These are phyloP conservation scores for Lordiphosa fenestrarum DNA, from an alignment of 2,888 invertebrate species.

Conservation along the genomic window DNA sequence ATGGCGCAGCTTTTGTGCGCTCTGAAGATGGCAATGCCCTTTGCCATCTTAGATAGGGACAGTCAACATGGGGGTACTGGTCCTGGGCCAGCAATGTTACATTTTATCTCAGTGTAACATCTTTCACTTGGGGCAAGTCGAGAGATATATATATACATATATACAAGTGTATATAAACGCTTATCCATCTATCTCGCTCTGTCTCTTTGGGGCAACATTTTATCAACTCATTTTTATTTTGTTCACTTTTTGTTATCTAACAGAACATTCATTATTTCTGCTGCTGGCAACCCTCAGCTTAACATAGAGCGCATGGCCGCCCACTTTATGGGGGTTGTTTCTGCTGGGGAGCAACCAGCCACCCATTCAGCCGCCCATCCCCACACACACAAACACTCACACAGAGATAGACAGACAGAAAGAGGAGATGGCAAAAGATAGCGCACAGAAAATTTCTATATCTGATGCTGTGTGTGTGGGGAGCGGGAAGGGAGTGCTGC, in stretches of 20 bases:
- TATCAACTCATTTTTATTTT: constrained; percentile 44
- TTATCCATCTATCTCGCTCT: constrained; percentile 20
- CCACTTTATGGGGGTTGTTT: constrained; percentile 11
- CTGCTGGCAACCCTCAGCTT: constrained; percentile 47
- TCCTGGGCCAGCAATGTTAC: constrained; percentile 47
- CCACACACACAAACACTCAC: constrained; percentile 14
- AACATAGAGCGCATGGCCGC: constrained; percentile 39
- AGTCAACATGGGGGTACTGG: constrained; percentile 42
- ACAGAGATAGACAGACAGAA: constrained; percentile 27
- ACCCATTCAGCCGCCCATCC: too few species aligned
- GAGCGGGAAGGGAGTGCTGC: neutral
- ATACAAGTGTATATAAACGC: constrained; percentile 11
- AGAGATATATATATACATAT: constrained; percentile 12
- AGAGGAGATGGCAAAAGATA: constrained; percentile 69
- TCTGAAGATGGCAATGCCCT: constrained; percentile 72
- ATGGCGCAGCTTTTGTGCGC: constrained; percentile 72
- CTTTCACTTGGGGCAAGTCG: constrained; percentile 56
- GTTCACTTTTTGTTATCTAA: constrained; percentile 54
- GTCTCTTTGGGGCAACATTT: constrained; percentile 34
- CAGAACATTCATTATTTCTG: constrained; percentile 69
- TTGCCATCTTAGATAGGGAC: constrained; percentile 75
- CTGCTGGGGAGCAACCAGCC: too few species aligned
- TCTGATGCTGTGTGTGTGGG: constrained; percentile 55
- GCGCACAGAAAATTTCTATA: constrained; percentile 70
- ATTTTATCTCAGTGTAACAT: constrained; percentile 71